phyloP scores from a whole-genome alignment of 2,113 vertebrate species.

The Andinoacara biseriatus region DNA sequence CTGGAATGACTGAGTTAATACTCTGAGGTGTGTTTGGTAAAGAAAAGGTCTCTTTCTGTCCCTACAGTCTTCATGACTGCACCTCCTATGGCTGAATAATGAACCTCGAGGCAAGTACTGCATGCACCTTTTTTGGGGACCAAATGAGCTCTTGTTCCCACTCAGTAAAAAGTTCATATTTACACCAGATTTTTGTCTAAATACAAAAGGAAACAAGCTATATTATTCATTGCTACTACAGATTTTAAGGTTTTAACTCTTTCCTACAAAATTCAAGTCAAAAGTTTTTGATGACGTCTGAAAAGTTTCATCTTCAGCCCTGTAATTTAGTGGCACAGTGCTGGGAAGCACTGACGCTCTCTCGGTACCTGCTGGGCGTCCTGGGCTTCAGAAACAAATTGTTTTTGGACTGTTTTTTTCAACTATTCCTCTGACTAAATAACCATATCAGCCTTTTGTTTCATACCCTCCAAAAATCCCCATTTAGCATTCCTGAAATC shows the following conservation, averaged over 20 bases:
- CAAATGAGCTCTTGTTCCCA: background rate
- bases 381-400: background rate
- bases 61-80: no score
- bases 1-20: background rate
- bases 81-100: background rate
- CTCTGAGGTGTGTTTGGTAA: background rate
- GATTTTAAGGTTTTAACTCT: no score
- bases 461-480: background rate
- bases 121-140: background rate
- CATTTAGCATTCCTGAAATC: background rate
- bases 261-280: no score
- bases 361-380: no score
- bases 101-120: background rate
- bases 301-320: no score
- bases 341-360: background rate
- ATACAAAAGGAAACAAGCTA: no score
- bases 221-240: no score
- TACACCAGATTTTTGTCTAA: background rate
- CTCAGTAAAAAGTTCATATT: background rate
- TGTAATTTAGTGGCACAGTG: rapidly evolving
- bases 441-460: background rate
- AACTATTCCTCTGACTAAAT: background rate
- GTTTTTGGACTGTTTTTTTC: background rate
- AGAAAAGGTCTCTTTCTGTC: no score
- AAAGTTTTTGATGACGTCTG: no score